Evolutionary conservation across 2,797 vertebrate genomes (phyloP), one percentile per base, ranked within the genome.

Genomic region (Pitangus sulphuratus): DNA sequence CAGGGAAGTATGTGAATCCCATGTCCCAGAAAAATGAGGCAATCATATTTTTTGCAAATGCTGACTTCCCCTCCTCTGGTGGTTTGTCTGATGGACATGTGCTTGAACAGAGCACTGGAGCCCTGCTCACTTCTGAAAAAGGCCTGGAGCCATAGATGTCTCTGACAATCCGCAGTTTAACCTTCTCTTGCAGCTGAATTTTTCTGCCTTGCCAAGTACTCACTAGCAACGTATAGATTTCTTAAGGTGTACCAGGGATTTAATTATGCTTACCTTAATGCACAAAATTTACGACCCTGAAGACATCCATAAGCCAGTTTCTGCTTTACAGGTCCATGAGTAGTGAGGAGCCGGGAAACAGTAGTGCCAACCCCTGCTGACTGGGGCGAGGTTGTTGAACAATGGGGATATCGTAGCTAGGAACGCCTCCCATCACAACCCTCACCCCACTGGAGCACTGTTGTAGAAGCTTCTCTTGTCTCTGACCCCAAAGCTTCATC

Each of bases 41-140:
- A 65, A 61, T 70, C 84, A 33, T 58, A 19, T 56, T 82, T 93
- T 93, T 77, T 70, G 68, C 48, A 90, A 95, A 89, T 93, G 70
- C n/a, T 83, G 51, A 18, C 26, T 83, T 60, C 35, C 7, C 16
- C 22, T 42, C 35, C 68, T 87, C 56, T 70, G 58, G 7, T 48
- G 70, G 40, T 85, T 60, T 74, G 60, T 69, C 70, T 87, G 74
- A 95, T 12, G 47, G 75, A 48, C 60, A 40, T 4, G 14, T 58
- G 42, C 54, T 78, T 65, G 44, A 84, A 40, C 11, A 87, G 68
- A 92, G 56, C 33, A 37, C 40, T 51, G 8, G 15, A 82, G n/a
- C 28, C 31, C 50, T 58, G 30, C 16, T 68, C 48, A 14, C 26
- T 90, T 72, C 40, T 28, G 25, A 66, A 35, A 19, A 68, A 74